A percentile compares a stretch with the other conserved stretches of the same genome.
Evolutionary conservation across 2,113 vertebrate genomes (phyloP).

Genomic region (Dissostichus mawsoni): DNA sequence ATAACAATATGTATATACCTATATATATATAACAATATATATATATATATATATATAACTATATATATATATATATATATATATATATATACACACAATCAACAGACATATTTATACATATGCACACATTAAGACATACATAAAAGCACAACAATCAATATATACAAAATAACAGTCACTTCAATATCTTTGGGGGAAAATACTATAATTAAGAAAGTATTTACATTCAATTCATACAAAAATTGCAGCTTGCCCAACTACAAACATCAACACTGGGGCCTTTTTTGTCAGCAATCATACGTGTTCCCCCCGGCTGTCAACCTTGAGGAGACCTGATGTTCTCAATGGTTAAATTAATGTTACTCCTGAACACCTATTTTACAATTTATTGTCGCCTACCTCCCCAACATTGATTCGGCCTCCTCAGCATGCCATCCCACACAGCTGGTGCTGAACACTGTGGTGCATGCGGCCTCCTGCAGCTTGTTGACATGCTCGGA

Average conservation of each 20-base stretch:
- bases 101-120: too few species aligned
- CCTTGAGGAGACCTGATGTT: background rate
- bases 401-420: conserved; percentile 5
- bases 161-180: too few species aligned
- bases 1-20: too few species aligned
- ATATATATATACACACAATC: too few species aligned
- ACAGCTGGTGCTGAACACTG: conserved; percentile 6
- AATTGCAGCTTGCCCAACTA: background rate
- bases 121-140: too few species aligned
- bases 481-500: conserved; percentile 48
- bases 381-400: background rate
- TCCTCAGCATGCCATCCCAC: conserved; percentile 22
- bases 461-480: conserved; percentile 4
- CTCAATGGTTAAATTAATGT: conserved; percentile 27
- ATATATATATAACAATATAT: too few species aligned
- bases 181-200: background rate
- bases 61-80: too few species aligned
- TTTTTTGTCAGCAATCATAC: conserved; percentile 1
- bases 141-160: too few species aligned
- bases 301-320: background rate
- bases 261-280: background rate
- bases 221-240: background rate
- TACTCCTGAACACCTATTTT: conserved; percentile 6
- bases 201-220: background rate
- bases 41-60: too few species aligned